Evolutionary conservation across 92 coral and sea anemone species (phyloP), one percentile per base, ranked within the genome.

Genomic region (Nematostella vectensis): DNA sequence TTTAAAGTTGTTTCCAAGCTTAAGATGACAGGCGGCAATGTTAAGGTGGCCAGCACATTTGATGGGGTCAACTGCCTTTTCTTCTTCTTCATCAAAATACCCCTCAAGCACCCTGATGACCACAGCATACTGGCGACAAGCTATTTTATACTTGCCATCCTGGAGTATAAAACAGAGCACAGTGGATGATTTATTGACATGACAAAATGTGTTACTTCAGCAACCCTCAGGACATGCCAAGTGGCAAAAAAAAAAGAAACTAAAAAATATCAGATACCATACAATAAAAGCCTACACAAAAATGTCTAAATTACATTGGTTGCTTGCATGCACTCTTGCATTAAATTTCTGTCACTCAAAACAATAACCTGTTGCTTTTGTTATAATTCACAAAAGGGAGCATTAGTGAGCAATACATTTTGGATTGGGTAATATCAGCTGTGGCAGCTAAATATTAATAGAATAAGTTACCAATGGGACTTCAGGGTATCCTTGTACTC

Each of bases 41-140:
- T 91, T 91, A 1, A 91, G 85, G 50, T 91, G 96, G 6, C 95
- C 98, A 16, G 85, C 98, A 2, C 85, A 54, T 50, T 76, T 59
- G 31, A 91, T 31, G 0, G 88, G 87, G 29, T 80, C 78, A 3
- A 65, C 59, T 33, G 58, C 66, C 36, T 79, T 50, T 12, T 81
- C 57, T 15, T 85, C 95, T 25, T 81, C 82, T 1, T 63, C 77
- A 2, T 57, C 77, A 21, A 72, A 78, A 61, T 73, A 82, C 4
- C 93, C 94, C 29, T 91, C 98, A 9, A 91, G 77, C 67, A 88
- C 61, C 17, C 43, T 50, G 0, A 91, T 71, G 1, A 81, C 85
- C 18, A 79, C 82, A 38, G 16, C 54, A 33, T 86, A 91, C 62
- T 85, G 94, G n/a, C 78, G 71, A 50, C 75, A 44, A 1, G 98